phyloP scores from a whole-genome alignment of 2,888 invertebrate species.

The Dasypolia templi region DNA sequence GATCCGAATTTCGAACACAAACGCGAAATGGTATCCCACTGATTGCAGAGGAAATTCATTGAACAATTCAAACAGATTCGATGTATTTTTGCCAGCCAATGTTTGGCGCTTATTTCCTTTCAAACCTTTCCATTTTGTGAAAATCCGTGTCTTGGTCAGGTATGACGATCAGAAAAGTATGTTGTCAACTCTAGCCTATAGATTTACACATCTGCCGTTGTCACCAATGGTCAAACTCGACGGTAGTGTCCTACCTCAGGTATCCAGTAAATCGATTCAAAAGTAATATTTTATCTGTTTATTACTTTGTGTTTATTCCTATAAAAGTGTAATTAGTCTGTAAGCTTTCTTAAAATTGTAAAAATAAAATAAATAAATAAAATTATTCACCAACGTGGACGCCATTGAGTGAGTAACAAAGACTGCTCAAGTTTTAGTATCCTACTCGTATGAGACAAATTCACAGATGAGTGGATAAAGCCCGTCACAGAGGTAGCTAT shows the following conservation, averaged over 20 bases:
- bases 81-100: too few species aligned
- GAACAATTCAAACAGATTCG: too few species aligned
- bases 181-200: background rate
- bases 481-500: too few species aligned
- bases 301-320: background rate
- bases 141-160: too few species aligned
- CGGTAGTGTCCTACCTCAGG: background rate
- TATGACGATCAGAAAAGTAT: too few species aligned
- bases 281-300: background rate
- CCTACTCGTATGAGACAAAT: conserved; percentile 13
- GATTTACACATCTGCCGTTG: background rate
- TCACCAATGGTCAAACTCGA: background rate
- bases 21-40: too few species aligned
- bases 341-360: too few species aligned
- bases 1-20: background rate
- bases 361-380: too few species aligned
- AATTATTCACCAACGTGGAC: background rate
- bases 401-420: conserved; percentile 1
- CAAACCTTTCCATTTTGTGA: conserved; percentile 1
- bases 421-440: conserved; percentile 10
- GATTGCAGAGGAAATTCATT: too few species aligned
- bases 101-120: too few species aligned
- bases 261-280: background rate
- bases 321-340: too few species aligned
- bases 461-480: conserved; percentile 47